Percentiles rank a stretch among this genome's conserved stretches.
Conservation (phyloP, 2,888 invertebrate genomes). For the Trachelus troglodyta region DNA sequence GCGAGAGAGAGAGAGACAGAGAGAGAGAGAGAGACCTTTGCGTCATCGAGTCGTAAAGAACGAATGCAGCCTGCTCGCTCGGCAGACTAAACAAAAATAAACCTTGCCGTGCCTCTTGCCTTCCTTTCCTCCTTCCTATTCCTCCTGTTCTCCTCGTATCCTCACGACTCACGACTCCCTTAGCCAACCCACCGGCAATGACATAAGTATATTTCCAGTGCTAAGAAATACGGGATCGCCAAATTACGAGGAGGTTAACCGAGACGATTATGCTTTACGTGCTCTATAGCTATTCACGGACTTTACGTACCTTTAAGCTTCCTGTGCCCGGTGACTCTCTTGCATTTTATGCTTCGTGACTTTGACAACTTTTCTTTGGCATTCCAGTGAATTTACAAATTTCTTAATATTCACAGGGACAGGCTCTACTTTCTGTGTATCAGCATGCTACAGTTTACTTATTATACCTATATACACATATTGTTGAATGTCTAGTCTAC, state of each 20-base stretch:
- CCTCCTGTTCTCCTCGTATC: not conserved
- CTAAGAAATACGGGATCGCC: slow-evolving; percentile 27
- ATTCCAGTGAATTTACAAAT: not conserved
- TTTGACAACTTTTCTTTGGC: not conserved
- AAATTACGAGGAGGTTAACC: slow-evolving; percentile 9
- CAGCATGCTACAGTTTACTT: not conserved
- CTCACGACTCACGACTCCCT: not conserved
- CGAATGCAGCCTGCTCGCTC: slow-evolving; percentile 7
- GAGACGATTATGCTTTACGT: slow-evolving; percentile 13
- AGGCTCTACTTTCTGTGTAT: not conserved
- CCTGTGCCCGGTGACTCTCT: not conserved
- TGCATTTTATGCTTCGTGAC: not conserved
- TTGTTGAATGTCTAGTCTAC: slow-evolving; percentile 53
- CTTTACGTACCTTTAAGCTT: not conserved
- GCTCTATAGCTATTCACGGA: not conserved
- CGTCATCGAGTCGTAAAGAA: slow-evolving; percentile 2
- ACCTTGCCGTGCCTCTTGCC: slow-evolving; percentile 20
- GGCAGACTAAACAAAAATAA: slow-evolving; percentile 53
- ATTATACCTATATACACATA: slow-evolving; percentile 34
- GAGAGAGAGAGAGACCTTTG: slow-evolving; percentile 2
- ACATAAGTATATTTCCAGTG: slow-evolving; percentile 37
- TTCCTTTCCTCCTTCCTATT: not conserved
- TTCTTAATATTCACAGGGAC: not conserved
- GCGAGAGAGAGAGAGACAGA: not conserved
- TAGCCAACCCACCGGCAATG: slow-evolving; percentile 29